These are phyloP conservation scores for Acyrthosiphon pisum DNA, from an alignment of 1,140 invertebrate species.

Conservation along the genomic window DNA sequence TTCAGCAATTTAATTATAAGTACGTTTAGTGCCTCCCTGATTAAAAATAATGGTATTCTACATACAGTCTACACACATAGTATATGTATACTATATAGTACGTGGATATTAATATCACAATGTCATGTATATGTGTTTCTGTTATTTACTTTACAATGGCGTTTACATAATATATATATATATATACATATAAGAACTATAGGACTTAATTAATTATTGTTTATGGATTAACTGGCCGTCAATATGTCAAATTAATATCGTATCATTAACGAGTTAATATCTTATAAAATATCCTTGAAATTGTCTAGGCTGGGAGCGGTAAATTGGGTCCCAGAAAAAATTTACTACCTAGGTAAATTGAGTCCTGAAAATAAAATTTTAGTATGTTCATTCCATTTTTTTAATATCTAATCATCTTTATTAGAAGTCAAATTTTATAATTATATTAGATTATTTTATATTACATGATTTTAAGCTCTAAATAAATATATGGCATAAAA, in stretches of 20 bases:
- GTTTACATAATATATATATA: not conserved
- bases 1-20: conserved; percentile 13
- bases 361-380: no score
- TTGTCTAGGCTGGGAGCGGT: not conserved
- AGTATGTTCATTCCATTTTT: no score
- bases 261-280: no score
- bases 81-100: no score
- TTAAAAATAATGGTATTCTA: not conserved
- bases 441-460: no score
- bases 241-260: not conserved
- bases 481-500: no score
- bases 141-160: not conserved
- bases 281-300: not conserved
- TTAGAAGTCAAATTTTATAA: no score
- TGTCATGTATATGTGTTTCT: not conserved
- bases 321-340: no score
- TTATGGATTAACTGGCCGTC: not conserved
- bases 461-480: no score
- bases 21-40: not conserved
- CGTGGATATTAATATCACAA: not conserved
- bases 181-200: no score
- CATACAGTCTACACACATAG: not conserved
- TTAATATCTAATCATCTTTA: no score
- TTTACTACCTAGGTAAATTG: no score
- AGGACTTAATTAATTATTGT: not conserved